These are phyloP conservation scores for Arbacia lixula DNA, from an alignment of 53 echinoderm and acorn worm genomes.

Conservation along the genomic window DNA sequence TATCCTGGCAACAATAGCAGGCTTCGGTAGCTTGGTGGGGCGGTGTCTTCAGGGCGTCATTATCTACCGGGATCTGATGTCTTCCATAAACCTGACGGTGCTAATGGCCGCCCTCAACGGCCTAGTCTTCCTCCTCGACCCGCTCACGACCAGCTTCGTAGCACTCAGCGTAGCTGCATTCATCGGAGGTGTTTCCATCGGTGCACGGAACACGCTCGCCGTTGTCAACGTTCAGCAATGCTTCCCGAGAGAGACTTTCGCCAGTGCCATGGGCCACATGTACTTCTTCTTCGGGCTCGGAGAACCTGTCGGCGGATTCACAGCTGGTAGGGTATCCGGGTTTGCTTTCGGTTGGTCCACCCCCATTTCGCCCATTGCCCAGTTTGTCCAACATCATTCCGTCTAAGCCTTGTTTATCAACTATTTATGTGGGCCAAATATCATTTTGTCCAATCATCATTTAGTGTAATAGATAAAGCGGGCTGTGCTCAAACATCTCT, in stretches of 20 bases:
- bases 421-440: too few relatives aligned
- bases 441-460: too few relatives aligned
- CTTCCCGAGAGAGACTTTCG: conserved; percentile 1
- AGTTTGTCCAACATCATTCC: too few relatives aligned
- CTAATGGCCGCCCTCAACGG: background rate
- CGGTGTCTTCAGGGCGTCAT: conserved; percentile 33
- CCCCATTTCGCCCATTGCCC: too few relatives aligned
- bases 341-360: too few relatives aligned
- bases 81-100: conserved; percentile 12
- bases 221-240: background rate
- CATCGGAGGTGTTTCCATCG: conserved; percentile 15
- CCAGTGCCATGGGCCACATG: background rate
- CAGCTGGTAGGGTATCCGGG: conserved; percentile 38
- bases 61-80: conserved; percentile 13
- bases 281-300: conserved; percentile 27
- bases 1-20: conserved; percentile 31
- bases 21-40: conserved; percentile 20
- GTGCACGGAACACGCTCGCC: conserved; percentile 1
- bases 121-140: conserved; percentile 28
- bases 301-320: conserved; percentile 4
- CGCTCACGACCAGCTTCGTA: background rate
- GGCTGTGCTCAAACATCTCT: too few relatives aligned
- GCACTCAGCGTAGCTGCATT: background rate
- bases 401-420: too few relatives aligned
- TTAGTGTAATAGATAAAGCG: too few relatives aligned